phyloP scores from a whole-genome alignment of 2,888 invertebrate species.

The Suillia variegata region DNA sequence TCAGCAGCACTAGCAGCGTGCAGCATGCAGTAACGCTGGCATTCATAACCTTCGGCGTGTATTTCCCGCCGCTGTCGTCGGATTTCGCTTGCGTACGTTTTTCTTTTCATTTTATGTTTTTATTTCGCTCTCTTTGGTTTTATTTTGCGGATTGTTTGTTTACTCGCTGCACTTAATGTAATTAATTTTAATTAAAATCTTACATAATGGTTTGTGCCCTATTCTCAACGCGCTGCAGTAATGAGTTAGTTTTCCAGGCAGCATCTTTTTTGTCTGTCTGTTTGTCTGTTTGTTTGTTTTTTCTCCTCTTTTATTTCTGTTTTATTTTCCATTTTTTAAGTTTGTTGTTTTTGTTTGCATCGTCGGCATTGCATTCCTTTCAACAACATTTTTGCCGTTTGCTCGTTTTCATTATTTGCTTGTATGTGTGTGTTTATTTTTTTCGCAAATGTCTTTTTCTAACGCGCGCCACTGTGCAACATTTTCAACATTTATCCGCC shows the following conservation, averaged over 20 bases:
- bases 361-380: neutral
- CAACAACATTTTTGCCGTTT: neutral
- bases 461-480: neutral
- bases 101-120: conserved; percentile 23
- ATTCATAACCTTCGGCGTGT: no score
- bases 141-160: conserved; percentile 38
- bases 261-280: conserved; percentile 6
- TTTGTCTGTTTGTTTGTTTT: conserved; percentile 37
- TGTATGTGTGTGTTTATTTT: no score
- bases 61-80: neutral
- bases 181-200: conserved; percentile 60
- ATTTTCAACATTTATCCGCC: neutral
- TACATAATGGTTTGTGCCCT: conserved; percentile 42
- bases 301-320: conserved; percentile 23
- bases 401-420: conserved; percentile 2
- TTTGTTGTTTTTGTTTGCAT: conserved; percentile 1
- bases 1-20: no score
- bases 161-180: conserved; percentile 58
- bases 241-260: neutral
- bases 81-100: neutral
- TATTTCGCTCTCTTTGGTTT: conserved; percentile 26
- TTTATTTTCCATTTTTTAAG: neutral
- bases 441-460: neutral
- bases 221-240: neutral
- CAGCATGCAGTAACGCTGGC: no score